Conservation (phyloP, 2,888 invertebrate species). For the Rhogogaster chlorosoma region DNA sequence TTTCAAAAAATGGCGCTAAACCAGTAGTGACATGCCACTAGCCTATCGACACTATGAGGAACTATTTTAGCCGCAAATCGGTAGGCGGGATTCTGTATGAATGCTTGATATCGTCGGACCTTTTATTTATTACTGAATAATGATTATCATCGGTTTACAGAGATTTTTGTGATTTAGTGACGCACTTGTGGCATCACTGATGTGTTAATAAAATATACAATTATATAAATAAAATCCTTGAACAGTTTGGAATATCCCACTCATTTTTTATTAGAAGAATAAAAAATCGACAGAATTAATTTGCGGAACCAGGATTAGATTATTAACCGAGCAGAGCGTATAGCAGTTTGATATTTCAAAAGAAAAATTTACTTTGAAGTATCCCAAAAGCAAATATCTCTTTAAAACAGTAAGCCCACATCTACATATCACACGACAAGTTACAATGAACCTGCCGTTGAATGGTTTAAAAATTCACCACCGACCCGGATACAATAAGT, state of each 20-base stretch:
- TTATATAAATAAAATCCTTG: not conserved
- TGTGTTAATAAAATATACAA: not conserved
- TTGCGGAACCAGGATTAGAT: no score
- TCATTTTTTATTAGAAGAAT: not conserved
- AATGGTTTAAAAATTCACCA: constrained; percentile 3
- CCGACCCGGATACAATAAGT: not conserved
- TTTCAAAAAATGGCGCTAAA: not conserved
- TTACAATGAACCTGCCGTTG: not conserved
- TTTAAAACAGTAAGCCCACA: not conserved
- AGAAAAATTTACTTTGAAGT: not conserved
- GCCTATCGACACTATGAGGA: not conserved
- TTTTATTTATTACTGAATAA: not conserved
- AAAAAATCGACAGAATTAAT: not conserved
- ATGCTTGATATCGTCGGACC: not conserved
- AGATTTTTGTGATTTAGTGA: not conserved
- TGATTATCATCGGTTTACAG: not conserved
- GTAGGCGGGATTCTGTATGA: not conserved
- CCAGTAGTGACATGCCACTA: not conserved
- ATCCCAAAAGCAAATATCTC: not conserved
- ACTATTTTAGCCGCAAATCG: not conserved
- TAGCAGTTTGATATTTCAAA: not conserved
- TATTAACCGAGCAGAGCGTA: no score
- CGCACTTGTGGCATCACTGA: not conserved
- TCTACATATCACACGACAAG: not conserved
- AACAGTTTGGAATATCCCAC: not conserved